Conservation (phyloP, 2,888 invertebrate genomes). For the Ophion costatus region DNA sequence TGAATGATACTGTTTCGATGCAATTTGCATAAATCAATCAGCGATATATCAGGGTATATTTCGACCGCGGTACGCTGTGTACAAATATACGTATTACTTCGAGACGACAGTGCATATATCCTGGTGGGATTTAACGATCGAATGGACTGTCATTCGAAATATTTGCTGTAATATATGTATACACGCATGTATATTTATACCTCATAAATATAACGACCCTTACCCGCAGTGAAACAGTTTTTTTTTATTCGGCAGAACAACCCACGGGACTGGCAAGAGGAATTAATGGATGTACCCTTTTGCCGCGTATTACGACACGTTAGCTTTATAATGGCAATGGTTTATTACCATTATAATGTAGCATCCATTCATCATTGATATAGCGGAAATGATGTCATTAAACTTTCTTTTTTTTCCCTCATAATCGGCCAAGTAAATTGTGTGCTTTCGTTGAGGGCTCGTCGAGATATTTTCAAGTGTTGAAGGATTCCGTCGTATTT, state of each 20-base stretch:
- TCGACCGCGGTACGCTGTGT: constrained; percentile 9
- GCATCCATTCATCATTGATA: background rate
- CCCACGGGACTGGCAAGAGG: constrained; percentile 1
- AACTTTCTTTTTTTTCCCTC: background rate
- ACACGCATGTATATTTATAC: background rate
- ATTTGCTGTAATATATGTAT: constrained; percentile 9
- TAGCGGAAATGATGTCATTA: background rate
- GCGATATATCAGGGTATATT: constrained; percentile 25
- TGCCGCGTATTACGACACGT: background rate
- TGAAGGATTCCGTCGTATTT: background rate
- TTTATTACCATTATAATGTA: constrained; percentile 1
- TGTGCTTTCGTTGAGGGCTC: background rate
- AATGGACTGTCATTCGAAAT: constrained; percentile 16
- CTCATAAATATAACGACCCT: constrained; percentile 25
- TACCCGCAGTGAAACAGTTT: constrained; percentile 14
- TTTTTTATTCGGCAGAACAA: background rate
- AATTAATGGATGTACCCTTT: constrained; percentile 20
- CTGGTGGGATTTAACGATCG: constrained; percentile 42
- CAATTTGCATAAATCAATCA: constrained; percentile 53
- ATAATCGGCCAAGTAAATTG: background rate
- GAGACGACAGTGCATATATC: background rate
- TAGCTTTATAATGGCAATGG: background rate
- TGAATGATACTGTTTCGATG: background rate
- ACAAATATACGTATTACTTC: constrained; percentile 24
- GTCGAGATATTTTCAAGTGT: background rate